Evolutionary conservation across 2,797 vertebrate genomes (phyloP).

Genomic region (Alauda arvensis): DNA sequence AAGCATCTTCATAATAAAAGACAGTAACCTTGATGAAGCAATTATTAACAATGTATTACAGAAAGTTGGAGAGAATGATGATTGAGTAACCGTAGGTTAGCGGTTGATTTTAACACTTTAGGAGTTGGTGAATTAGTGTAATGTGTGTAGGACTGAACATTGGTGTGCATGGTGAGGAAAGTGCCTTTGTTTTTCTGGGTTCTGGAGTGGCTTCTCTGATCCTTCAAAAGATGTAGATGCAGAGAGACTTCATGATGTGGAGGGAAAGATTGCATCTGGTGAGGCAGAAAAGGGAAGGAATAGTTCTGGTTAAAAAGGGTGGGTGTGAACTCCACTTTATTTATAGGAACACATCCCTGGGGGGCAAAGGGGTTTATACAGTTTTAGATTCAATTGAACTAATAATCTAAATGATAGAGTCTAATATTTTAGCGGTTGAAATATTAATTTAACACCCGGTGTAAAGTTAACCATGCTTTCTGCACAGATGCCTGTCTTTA

Average conservation of each 20-base stretch:
- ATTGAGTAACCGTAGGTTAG: constrained; percentile 75
- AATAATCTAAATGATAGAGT: constrained; percentile 61
- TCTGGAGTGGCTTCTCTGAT: constrained; percentile 63
- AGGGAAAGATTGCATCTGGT: constrained; percentile 59
- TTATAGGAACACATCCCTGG: constrained; percentile 65
- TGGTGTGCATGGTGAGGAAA: constrained; percentile 39
- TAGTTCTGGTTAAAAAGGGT: constrained; percentile 64
- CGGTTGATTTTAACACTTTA: constrained; percentile 74
- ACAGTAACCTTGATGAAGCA: constrained; percentile 80
- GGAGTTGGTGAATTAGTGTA: constrained; percentile 62
- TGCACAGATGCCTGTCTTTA: constrained; percentile 27
- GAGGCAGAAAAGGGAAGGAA: constrained; percentile 42
- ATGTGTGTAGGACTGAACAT: constrained; percentile 48
- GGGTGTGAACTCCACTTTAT: constrained; percentile 70
- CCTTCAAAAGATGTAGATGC: constrained; percentile 20
- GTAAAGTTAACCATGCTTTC: constrained; percentile 56
- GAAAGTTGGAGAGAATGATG: constrained; percentile 74
- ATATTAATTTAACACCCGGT: constrained; percentile 63
- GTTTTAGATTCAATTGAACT: constrained; percentile 65
- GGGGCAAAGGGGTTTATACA: constrained; percentile 55
- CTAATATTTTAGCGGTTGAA: constrained; percentile 65
- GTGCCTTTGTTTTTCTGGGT: constrained; percentile 64
- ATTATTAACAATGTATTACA: constrained; percentile 79
- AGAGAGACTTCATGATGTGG: constrained; percentile 11
- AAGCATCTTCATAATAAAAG: constrained; percentile 78